Conservation (phyloP, 2,888 invertebrate genomes). For the Slavum lentiscoides region DNA sequence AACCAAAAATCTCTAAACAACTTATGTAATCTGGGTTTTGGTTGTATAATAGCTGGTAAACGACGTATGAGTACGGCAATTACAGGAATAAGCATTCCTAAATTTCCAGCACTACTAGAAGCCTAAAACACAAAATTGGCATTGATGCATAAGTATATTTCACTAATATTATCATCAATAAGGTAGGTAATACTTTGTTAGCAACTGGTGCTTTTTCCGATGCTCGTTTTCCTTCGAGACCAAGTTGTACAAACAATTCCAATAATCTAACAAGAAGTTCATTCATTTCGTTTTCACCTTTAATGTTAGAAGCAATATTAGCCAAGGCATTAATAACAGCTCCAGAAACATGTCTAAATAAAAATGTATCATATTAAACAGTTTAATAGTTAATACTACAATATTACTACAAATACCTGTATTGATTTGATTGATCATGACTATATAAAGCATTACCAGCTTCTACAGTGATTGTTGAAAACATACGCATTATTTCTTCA, state of each 20-base stretch:
- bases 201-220: slow-evolving; percentile 84
- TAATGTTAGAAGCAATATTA: slow-evolving; percentile 92
- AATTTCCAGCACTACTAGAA: slow-evolving; percentile 92
- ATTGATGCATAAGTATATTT: slow-evolving; percentile 24
- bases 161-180: slow-evolving; percentile 6
- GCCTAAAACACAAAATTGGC: slow-evolving; percentile 66
- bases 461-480: slow-evolving; percentile 91
- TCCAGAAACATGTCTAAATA: slow-evolving; percentile 79
- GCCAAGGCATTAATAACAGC: slow-evolving; percentile 96
- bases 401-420: slow-evolving; percentile 66
- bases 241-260: slow-evolving; percentile 96
- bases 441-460: slow-evolving; percentile 79
- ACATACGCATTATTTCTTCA: slow-evolving; percentile 97
- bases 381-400: slow-evolving; percentile 1
- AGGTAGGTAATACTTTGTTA: slow-evolving; percentile 63
- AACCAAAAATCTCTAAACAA: slow-evolving; percentile 99
- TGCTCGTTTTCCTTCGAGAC: slow-evolving; percentile 93
- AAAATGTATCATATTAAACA: slow-evolving; percentile 8
- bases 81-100: slow-evolving; percentile 96
- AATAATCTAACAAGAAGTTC: slow-evolving; percentile 86
- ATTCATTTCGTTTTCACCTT: slow-evolving; percentile 80
- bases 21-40: slow-evolving; percentile 89
- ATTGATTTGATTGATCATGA: slow-evolving; percentile 66
- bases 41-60: slow-evolving; percentile 86
- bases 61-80: slow-evolving; percentile 88